Conservation (phyloP, 2,797 vertebrate species). For the Halcyon chelicuti region DNA sequence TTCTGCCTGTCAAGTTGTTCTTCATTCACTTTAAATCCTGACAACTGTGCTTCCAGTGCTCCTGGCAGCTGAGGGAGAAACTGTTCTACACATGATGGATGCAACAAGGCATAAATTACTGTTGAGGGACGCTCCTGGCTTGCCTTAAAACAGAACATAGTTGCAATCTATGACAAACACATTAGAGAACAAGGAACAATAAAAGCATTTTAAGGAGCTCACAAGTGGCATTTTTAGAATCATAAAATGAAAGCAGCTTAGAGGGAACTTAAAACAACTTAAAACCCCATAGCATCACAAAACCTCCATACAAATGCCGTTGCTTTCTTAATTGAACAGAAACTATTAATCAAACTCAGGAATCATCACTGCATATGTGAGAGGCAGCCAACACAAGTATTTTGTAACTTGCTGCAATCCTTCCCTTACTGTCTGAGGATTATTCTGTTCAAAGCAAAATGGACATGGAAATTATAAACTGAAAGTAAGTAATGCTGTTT, state of each 20-base stretch:
- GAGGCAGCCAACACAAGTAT: not conserved
- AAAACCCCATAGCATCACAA: not conserved
- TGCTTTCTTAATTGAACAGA: not conserved
- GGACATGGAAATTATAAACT: not conserved
- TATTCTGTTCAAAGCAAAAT: not conserved
- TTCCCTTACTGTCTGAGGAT: not conserved
- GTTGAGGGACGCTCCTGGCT: not conserved
- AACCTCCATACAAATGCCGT: not conserved
- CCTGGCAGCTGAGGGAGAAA: not conserved
- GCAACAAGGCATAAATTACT: conserved; percentile 42
- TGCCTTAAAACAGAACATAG: conserved; percentile 18
- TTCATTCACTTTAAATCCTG: conserved; percentile 43
- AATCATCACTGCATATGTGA: not conserved
- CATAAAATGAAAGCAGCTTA: not conserved
- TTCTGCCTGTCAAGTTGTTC: conserved; percentile 11
- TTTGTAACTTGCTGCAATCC: not conserved
- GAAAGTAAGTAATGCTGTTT: not conserved
- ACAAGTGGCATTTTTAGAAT: not conserved
- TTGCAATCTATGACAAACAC: not conserved
- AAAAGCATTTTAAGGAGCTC: conserved; percentile 23
- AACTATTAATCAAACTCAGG: not conserved
- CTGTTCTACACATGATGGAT: conserved; percentile 25
- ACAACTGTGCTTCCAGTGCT: conserved; percentile 9
- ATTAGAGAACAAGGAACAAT: not conserved
- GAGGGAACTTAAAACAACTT: not conserved